Base-by-base conservation (phyloP, 2,113 vertebrate species). In the Odontesthes bonariensis region DNA sequence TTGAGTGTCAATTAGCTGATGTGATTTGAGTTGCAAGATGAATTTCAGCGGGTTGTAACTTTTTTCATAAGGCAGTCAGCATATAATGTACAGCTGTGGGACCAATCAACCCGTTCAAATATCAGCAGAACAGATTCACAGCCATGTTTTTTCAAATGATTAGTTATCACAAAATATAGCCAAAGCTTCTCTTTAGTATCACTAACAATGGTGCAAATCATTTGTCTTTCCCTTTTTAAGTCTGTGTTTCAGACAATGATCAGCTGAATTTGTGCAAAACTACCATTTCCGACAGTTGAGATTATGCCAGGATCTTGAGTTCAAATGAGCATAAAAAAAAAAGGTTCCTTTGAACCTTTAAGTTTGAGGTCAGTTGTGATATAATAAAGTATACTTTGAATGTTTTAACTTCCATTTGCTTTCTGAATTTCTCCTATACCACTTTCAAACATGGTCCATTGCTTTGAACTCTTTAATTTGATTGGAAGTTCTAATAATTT, bases 1-100 rank as follows among this genome's bases (percentile, higher is more conserved):
- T 87, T 89, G 83, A 82, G 87, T 81, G 88, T 93, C 92, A 92
- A 91, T 92, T 94, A 92, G 86, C 78, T 79, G 79, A 80, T 69
- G 67, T 81, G 87, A 60, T 90, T 82, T 80, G 49, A 83, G 76
- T 86, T 84, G 77, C 66, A 86, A 86, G 86, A 90, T 75, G 79
- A 77, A 87, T 88, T 89, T 85, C 52, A 72, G 66, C 58, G 54
- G 54, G 19, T 59, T 68, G 23, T 63, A 68, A 27, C 5, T 38
- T 85, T 87, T 90, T 76, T 82, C 59, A 80, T 67, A 66, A 78
- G 49, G 58, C 75, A 83, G 22, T 51, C 51, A 57, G 68, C 61
- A 78, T 69, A 33, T 78, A 77, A 77, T 47, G 1, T 75, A 64
- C 77, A 86, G 83, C 71, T 82, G 73, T 75, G 77, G 70, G 76